Percentiles rank a stretch among this genome's conserved stretches.
Conservation (phyloP, 2,888 invertebrate genomes). For the Mimachlamys varia region DNA sequence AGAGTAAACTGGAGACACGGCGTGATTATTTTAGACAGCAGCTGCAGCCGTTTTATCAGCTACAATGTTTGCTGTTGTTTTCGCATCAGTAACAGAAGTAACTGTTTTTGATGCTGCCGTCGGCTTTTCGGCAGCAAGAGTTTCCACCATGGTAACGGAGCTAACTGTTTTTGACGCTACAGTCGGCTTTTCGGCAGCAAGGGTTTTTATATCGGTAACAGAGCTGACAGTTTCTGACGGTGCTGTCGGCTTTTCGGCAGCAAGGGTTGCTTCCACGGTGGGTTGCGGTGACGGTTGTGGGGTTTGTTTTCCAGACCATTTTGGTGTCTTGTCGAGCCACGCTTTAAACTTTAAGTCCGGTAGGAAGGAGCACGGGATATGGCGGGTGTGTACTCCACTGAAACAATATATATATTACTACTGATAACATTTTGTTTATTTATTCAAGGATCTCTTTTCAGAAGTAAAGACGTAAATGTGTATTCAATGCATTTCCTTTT, state of each 20-base stretch:
- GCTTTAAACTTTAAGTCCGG: conserved; percentile 2
- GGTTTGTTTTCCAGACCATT: not conserved
- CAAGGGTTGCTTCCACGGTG: not conserved
- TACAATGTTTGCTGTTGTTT: too few relatives aligned
- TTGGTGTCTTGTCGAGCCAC: not conserved
- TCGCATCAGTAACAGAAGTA: too few relatives aligned
- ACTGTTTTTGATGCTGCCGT: too few relatives aligned
- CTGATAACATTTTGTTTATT: too few relatives aligned
- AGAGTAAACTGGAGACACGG: not conserved
- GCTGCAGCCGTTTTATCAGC: too few relatives aligned
- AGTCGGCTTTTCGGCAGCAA: not conserved
- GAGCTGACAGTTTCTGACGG: not conserved
- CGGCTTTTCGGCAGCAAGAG: too few relatives aligned
- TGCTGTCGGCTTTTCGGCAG: not conserved
- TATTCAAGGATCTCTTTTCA: too few relatives aligned
- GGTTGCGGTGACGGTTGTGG: not conserved
- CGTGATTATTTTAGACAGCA: not conserved
- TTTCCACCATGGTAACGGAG: too few relatives aligned
- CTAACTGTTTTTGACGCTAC: not conserved
- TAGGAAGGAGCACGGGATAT: not conserved
- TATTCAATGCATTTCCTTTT: too few relatives aligned
- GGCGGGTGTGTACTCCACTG: not conserved
- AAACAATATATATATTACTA: not conserved
- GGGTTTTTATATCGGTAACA: too few relatives aligned
- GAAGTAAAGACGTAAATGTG: too few relatives aligned